Evolutionary conservation across 2,113 vertebrate species (phyloP).

Genomic region (Nothocercus nigrocapillus): DNA sequence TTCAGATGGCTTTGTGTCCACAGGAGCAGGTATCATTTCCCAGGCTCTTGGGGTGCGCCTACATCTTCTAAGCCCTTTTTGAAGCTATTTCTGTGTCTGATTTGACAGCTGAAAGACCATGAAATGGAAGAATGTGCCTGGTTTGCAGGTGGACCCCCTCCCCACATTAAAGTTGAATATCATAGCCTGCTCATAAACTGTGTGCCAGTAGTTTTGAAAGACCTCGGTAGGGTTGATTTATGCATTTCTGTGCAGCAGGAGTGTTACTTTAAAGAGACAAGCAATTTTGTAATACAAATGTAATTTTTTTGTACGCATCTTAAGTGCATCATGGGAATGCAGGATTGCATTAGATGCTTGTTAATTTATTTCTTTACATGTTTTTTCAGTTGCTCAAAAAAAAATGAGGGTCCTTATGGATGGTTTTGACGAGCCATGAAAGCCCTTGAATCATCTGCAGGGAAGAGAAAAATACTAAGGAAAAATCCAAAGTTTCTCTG

Average conservation of each 20-base stretch:
- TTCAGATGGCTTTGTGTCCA: slow-evolving; percentile 34
- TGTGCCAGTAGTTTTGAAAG: neutral
- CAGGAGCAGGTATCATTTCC: slow-evolving; percentile 11
- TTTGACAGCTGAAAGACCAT: neutral
- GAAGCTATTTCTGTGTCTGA: slow-evolving; percentile 32
- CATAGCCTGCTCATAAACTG: neutral
- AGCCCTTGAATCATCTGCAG: neutral
- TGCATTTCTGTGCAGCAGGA: slow-evolving; percentile 30
- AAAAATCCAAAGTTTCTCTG: neutral
- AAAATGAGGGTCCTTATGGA: neutral
- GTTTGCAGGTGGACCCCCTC: neutral
- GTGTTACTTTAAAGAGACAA: slow-evolving; percentile 33
- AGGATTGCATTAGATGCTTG: neutral
- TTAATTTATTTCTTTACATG: neutral
- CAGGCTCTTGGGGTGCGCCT: neutral
- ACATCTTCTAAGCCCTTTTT: slow-evolving; percentile 17
- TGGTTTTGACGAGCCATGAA: neutral
- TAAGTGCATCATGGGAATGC: neutral
- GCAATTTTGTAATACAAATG: slow-evolving; percentile 15
- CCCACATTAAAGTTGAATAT: neutral
- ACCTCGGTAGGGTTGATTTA: neutral
- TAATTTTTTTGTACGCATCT: neutral
- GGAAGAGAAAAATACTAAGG: neutral
- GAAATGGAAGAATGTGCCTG: neutral
- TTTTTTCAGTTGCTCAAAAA: slow-evolving; percentile 16